Conservation (phyloP, 2,888 invertebrate genomes). For the Cheilosia grossa region DNA sequence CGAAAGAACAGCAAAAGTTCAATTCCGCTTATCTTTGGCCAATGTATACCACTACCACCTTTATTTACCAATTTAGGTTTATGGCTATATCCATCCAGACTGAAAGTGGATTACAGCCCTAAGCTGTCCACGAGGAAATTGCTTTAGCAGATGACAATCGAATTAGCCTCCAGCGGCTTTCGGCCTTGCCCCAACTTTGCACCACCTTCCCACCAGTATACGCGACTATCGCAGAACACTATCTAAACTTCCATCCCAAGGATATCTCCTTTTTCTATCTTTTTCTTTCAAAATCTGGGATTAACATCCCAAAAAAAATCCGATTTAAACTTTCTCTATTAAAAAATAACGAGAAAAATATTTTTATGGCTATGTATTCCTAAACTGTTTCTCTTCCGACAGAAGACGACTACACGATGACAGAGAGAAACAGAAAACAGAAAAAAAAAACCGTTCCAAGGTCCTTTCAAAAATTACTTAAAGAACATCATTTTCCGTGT, state of each 20-base stretch:
- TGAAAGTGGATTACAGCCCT: slow-evolving; percentile 65
- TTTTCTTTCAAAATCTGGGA: slow-evolving; percentile 52
- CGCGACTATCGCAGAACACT: slow-evolving; percentile 61
- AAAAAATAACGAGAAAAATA: slow-evolving; percentile 74
- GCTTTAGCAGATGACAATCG: slow-evolving; percentile 54
- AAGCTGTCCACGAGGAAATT: slow-evolving; percentile 62
- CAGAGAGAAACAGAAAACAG: neutral
- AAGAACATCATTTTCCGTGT: slow-evolving; percentile 38
- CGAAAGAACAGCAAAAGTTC: neutral
- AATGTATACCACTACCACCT: slow-evolving; percentile 33
- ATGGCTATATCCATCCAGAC: slow-evolving; percentile 41
- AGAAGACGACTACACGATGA: slow-evolving; percentile 2
- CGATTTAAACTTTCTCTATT: slow-evolving; percentile 72
- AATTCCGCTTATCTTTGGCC: slow-evolving; percentile 1
- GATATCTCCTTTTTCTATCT: slow-evolving; percentile 26
- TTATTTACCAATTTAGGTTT: slow-evolving; percentile 71
- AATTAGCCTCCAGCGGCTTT: slow-evolving; percentile 53
- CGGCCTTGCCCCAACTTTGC: slow-evolving; percentile 37
- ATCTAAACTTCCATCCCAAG: slow-evolving; percentile 44
- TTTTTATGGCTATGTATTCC: slow-evolving; percentile 63
- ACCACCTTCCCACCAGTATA: slow-evolving; percentile 22
- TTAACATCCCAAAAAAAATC: slow-evolving; percentile 70
- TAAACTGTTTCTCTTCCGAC: slow-evolving; percentile 33
- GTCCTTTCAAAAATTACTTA: slow-evolving; percentile 60
- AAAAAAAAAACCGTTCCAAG: slow-evolving; percentile 23